Evolutionary conservation across 2,797 vertebrate genomes (phyloP), one percentile per base, ranked within the genome.

Genomic region (Pachyuromys duprasi): DNA sequence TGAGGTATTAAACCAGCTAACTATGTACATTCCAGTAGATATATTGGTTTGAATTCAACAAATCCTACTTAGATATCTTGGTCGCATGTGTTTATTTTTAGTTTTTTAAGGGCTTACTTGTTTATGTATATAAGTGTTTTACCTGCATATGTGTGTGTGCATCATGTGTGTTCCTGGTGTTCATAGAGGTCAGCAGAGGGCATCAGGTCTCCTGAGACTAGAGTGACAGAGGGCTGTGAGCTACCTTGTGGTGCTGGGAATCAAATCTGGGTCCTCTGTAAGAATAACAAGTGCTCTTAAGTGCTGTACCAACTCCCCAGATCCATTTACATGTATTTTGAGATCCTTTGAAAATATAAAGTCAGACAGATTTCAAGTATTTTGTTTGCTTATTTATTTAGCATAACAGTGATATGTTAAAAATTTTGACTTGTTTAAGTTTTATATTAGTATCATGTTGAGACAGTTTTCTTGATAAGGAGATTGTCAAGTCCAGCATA

Each of bases 391-490:
- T 67, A 62, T 76, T 39, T 80, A 45, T 63, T 72, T 76, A 33
- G 31, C 90, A 75, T 62, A 67, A 74, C 90, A 79, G 22, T 92
- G 42, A 69, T 81, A 3, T 55, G 57, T 94, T 86, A 79, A 81
- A 92, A 57, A 80, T 95, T 94, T 94, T 49, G 69, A 76, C 92
- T 87, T 95, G 90, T 91, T 95, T 49, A 93, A 49, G 80, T 94
- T 91, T 93, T 89, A 72, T 93, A 33, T 81, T 93, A 45, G 83
- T 89, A 89, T 83, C n/a, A 87, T 88, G 78, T 81, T 79, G 60
- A 93, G 65, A 80, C 74, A 94, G 45, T 94, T 91, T 36, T 84
- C 82, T 90, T 86, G 86, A 94, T 94, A 80, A 97, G 78, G 45
- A 93, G 90, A 67, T 93, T 94, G 83, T 60, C 33, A 70, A 82